phyloP scores from a whole-genome alignment of 2,797 vertebrate genomes.

The Cirrhinus molitorella region DNA sequence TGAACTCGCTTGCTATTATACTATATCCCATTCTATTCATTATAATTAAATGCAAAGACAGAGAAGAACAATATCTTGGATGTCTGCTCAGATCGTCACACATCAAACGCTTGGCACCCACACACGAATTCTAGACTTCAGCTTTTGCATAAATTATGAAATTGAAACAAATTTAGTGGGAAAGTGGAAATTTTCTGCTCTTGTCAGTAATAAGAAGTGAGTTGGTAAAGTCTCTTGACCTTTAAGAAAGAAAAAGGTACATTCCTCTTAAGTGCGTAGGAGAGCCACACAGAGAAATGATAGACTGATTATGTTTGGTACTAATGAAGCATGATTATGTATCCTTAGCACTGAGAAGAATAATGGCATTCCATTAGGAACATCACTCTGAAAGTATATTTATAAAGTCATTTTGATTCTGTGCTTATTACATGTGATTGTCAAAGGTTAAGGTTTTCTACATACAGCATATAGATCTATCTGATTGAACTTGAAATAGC shows the following conservation, averaged over 20 bases:
- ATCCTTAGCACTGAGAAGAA: constrained; percentile 28
- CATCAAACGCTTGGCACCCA: constrained; percentile 20
- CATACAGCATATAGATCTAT: not conserved
- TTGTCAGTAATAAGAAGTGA: constrained; percentile 28
- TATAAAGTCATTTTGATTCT: not conserved
- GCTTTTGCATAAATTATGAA: constrained; percentile 37
- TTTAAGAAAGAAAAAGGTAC: constrained; percentile 51
- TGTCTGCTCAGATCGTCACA: not conserved
- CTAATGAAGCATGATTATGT: constrained; percentile 39
- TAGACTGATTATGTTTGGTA: constrained; percentile 32
- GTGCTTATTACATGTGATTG: not conserved
- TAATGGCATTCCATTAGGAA: constrained; percentile 29
- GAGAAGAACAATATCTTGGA: constrained; percentile 20
- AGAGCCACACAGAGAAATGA: constrained; percentile 36
- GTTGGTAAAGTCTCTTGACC: constrained; percentile 54
- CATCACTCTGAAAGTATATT: constrained; percentile 3
- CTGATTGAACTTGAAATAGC: not conserved
- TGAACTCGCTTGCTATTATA: not conserved
- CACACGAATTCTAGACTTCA: not conserved
- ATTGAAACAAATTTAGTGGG: constrained; percentile 42
- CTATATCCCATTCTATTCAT: not conserved
- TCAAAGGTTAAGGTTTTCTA: not conserved
- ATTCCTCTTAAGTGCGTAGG: constrained; percentile 46
- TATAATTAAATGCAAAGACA: not conserved
- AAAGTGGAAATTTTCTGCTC: constrained; percentile 36